phyloP scores from a whole-genome alignment of 2,113 vertebrate species.

The Columba livia region DNA sequence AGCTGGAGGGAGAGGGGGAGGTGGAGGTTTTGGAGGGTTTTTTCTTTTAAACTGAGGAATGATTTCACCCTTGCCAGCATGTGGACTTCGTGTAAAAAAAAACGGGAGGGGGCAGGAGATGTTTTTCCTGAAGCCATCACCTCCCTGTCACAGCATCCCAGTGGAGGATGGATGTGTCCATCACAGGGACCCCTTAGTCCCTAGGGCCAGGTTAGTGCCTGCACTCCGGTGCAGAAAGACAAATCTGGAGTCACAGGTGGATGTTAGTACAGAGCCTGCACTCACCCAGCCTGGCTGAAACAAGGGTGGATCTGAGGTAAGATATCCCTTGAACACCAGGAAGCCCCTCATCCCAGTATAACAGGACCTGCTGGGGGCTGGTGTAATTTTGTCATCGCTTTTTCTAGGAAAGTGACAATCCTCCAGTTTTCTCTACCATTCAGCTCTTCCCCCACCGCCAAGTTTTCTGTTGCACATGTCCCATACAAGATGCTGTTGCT shows the following conservation, averaged over 20 bases:
- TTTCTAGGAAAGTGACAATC: neutral
- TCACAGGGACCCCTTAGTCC: neutral
- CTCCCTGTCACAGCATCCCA: neutral
- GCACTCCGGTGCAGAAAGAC: neutral
- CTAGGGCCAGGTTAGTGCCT: neutral
- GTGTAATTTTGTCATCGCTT: neutral
- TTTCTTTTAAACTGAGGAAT: neutral
- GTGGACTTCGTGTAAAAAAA: neutral
- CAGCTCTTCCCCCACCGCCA: neutral
- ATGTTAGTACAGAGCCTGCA: neutral
- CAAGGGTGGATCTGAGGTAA: neutral
- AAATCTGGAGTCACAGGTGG: neutral
- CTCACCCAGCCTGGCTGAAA: neutral
- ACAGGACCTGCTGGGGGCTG: neutral
- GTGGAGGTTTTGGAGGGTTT: neutral
- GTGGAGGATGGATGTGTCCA: neutral
- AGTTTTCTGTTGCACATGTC: neutral
- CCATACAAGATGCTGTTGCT: neutral
- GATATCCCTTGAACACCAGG: neutral
- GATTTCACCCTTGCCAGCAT: slow-evolving; percentile 19
- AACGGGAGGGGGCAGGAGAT: neutral
- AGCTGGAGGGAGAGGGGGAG: neutral
- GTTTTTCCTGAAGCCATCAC: neutral
- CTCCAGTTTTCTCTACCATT: neutral
- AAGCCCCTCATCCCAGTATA: neutral